Conservation (phyloP, 2,888 invertebrate species). For the Scelioninae gen. 1 region DNA sequence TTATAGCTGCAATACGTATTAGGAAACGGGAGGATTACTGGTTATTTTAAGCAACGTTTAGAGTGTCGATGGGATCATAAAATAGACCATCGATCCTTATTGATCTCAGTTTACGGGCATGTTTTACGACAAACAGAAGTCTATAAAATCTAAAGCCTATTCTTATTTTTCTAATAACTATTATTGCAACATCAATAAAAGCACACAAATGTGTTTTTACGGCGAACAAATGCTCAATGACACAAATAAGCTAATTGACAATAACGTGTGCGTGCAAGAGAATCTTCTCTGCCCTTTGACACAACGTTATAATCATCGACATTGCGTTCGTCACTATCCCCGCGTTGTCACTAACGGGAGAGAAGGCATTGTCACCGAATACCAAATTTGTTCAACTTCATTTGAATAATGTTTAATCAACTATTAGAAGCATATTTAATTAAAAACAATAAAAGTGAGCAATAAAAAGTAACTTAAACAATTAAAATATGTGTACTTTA, state of each 20-base stretch:
- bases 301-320: slow-evolving; percentile 54
- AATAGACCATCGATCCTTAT: slow-evolving; percentile 38
- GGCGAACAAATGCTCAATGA: slow-evolving; percentile 57
- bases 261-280: slow-evolving; percentile 49
- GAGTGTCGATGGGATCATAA: slow-evolving; percentile 32
- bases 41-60: slow-evolving; percentile 38
- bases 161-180: slow-evolving; percentile 65
- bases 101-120: slow-evolving; percentile 51
- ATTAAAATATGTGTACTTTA: too few relatives aligned
- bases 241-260: slow-evolving; percentile 62
- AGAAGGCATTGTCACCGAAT: slow-evolving; percentile 19
- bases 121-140: slow-evolving; percentile 61
- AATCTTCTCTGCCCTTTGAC: slow-evolving; percentile 49
- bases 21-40: slow-evolving; percentile 7
- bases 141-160: slow-evolving; percentile 68
- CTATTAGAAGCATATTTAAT: too few relatives aligned
- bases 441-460: too few relatives aligned
- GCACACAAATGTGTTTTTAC: slow-evolving; percentile 56
- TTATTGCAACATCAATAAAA: slow-evolving; percentile 67
- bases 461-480: too few relatives aligned
- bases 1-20: neutral
- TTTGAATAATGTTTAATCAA: neutral
- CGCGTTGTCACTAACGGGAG: slow-evolving; percentile 6
- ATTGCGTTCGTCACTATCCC: slow-evolving; percentile 47
- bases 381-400: neutral